phyloP scores from a whole-genome alignment of 2,888 invertebrate species.

The Perdita meconis region DNA sequence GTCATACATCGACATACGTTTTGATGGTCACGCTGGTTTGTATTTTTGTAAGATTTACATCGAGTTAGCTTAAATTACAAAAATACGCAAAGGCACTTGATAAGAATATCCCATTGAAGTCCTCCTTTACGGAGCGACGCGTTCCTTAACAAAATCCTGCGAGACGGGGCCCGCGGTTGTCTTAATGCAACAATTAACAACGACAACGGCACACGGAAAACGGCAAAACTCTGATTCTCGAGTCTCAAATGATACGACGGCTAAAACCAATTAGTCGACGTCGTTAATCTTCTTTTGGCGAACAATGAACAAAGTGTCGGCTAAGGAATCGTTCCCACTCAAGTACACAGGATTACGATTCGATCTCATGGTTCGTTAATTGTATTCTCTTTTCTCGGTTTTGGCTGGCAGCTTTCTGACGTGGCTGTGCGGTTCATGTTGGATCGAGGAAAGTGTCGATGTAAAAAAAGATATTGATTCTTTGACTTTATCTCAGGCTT shows the following conservation, averaged over 20 bases:
- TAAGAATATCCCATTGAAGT: slow-evolving; percentile 65
- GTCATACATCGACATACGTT: slow-evolving; percentile 41
- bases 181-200: neutral
- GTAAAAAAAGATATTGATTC: neutral
- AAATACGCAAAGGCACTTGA: slow-evolving; percentile 79
- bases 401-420: slow-evolving; percentile 19
- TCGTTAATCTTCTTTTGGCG: slow-evolving; percentile 7
- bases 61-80: slow-evolving; percentile 75
- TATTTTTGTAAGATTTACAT: slow-evolving; percentile 66
- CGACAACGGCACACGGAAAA: slow-evolving; percentile 20
- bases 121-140: slow-evolving; percentile 35
- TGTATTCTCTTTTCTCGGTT: neutral
- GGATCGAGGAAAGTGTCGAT: neutral
- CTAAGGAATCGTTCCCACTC: slow-evolving; percentile 17
- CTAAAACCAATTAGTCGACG: slow-evolving; percentile 11
- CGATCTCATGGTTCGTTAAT: neutral
- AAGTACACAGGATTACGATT: neutral
- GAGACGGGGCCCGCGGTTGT: neutral
- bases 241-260: neutral
- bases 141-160: slow-evolving; percentile 11
- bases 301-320: neutral
- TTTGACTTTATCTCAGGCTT: neutral
- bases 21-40: slow-evolving; percentile 43
- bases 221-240: neutral
- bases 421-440: slow-evolving; percentile 8